Evolutionary conservation across 2,113 vertebrate genomes (phyloP).

Genomic region (Nasalis larvatus): DNA sequence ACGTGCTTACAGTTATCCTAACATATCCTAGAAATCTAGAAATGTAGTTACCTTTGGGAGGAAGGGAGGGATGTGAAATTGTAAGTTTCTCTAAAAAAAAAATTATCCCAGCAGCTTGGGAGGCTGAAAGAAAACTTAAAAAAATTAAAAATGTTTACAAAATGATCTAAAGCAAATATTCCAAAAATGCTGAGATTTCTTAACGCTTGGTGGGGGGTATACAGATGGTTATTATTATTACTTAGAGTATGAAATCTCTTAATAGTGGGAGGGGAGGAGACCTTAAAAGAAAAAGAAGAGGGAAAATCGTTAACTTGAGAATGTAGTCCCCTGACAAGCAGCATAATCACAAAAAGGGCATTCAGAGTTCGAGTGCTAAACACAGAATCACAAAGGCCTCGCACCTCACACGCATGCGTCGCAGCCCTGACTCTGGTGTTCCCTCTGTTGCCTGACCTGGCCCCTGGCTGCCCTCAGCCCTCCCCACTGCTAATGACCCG

Average conservation of each 20-base stretch:
- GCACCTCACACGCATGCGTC: background rate
- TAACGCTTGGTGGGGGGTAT: background rate
- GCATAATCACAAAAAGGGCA: background rate
- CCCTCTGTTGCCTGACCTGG: accelerated
- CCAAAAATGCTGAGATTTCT: background rate
- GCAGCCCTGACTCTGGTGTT: background rate
- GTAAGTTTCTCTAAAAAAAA: background rate
- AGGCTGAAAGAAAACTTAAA: background rate
- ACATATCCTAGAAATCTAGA: background rate
- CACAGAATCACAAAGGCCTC: background rate
- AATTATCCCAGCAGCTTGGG: too few species aligned
- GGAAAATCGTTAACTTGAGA: too few species aligned
- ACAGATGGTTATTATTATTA: background rate
- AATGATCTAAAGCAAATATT: background rate
- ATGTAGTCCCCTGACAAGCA: too few species aligned
- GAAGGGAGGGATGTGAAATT: background rate
- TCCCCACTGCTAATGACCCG: background rate
- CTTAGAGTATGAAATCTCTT: background rate
- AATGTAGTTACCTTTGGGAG: too few species aligned
- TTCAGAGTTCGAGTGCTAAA: too few species aligned
- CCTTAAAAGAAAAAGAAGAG: background rate
- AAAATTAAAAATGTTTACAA: background rate
- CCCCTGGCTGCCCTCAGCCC: background rate
- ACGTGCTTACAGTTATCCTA: accelerated
- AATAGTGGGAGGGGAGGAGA: background rate